Evolutionary conservation across 2,888 invertebrate genomes (phyloP).

Genomic region (Auanema sp.): DNA sequence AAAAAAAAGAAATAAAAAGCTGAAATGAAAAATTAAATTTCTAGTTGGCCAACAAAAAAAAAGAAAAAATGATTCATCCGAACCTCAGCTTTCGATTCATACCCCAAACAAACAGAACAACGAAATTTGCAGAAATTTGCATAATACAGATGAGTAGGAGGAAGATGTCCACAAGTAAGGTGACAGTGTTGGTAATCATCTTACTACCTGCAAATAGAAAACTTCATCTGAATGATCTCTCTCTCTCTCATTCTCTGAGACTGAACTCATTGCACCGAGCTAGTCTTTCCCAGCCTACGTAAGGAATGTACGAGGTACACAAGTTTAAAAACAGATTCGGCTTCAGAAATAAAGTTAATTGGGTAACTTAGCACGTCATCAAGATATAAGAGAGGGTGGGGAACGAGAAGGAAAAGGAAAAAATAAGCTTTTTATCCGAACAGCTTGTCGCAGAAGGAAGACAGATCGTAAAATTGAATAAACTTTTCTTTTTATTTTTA

Average conservation of each 20-base stretch:
- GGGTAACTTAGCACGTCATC: background rate
- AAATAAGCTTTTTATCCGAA: background rate
- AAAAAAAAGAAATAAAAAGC: conserved; percentile 9
- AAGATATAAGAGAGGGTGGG: background rate
- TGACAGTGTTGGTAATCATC: conserved; percentile 19
- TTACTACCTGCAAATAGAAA: no score
- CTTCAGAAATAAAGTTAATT: background rate
- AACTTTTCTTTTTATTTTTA: background rate
- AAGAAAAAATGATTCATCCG: background rate
- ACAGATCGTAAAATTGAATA: background rate
- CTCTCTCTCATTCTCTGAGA: no score
- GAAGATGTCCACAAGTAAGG: conserved; percentile 18
- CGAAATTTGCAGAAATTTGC: conserved; percentile 28
- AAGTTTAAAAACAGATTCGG: background rate
- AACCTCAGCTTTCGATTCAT: conserved; percentile 10
- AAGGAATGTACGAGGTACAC: background rate
- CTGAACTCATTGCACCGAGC: background rate
- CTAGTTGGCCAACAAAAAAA: background rate
- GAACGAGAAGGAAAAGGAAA: background rate
- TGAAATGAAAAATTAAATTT: background rate
- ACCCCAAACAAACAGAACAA: conserved; percentile 28
- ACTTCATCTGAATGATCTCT: no score
- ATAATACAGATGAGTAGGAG: conserved; percentile 16
- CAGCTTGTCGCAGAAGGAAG: background rate
- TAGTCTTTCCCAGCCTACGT: background rate